Percentiles rank a stretch among this genome's conserved stretches.
phyloP scores from a whole-genome alignment of 2,797 vertebrate genomes.

The Anguilla marmorata region DNA sequence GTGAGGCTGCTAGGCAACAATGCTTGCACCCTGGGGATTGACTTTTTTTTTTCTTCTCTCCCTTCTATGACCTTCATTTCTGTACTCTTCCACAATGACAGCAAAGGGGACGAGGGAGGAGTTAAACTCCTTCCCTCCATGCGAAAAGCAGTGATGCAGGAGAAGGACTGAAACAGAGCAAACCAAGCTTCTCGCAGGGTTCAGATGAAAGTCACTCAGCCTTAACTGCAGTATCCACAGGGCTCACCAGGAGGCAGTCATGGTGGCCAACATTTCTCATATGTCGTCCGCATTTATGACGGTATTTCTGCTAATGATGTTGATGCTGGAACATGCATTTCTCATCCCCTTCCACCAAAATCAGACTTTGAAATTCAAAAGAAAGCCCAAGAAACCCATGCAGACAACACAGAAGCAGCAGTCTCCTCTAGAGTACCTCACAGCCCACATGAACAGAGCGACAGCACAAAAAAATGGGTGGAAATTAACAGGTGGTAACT shows the following conservation, averaged over 20 bases:
- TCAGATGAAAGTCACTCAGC: not conserved
- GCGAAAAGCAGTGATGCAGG: not conserved
- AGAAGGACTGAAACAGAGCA: not conserved
- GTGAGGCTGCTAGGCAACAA: slow-evolving; percentile 59
- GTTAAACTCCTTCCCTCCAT: not conserved
- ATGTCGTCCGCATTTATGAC: not conserved
- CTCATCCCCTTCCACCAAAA: not conserved
- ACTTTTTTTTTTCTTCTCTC: slow-evolving; percentile 31
- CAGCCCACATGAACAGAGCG: not conserved
- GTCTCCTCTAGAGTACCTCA: not conserved
- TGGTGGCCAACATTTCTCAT: not conserved
- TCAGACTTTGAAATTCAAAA: not conserved
- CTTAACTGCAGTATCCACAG: not conserved
- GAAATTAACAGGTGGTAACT: not conserved
- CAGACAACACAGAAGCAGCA: not conserved
- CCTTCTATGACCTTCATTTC: slow-evolving; percentile 61
- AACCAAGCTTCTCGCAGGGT: not conserved
- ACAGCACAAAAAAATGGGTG: not conserved
- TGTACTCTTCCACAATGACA: slow-evolving; percentile 47
- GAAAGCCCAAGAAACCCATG: not conserved
- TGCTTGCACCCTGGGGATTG: slow-evolving; percentile 60
- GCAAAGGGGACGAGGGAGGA: slow-evolving; percentile 23
- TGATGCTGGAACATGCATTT: not conserved
- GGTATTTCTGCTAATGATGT: not conserved
- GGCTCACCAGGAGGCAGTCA: not conserved